These are phyloP conservation scores for Caenorhabditis angaria DNA, from an alignment of 2,888 invertebrate genomes.

Conservation along the genomic window DNA sequence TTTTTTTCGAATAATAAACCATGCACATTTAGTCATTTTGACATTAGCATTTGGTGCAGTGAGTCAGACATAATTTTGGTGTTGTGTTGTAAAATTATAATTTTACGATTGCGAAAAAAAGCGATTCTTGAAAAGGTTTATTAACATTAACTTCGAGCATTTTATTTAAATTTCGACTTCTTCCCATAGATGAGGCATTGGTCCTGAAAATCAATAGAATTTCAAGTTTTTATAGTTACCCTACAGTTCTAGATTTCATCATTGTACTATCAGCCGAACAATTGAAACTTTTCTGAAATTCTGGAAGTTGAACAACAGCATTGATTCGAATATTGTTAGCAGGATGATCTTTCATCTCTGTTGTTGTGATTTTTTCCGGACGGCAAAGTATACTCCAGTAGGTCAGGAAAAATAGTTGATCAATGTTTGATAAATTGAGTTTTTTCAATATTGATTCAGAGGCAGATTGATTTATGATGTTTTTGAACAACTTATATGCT, in stretches of 20 bases:
- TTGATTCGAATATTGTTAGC: neutral
- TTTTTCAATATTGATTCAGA: neutral
- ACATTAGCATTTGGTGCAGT: too few species aligned
- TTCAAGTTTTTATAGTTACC: neutral
- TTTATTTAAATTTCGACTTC: neutral
- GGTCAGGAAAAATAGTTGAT: neutral
- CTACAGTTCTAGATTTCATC: conserved; percentile 1
- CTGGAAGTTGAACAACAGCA: conserved; percentile 1
- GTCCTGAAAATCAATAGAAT: neutral
- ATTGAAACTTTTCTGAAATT: neutral
- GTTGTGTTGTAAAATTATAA: too few species aligned
- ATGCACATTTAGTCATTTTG: too few species aligned
- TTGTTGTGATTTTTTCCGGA: neutral
- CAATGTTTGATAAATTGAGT: neutral
- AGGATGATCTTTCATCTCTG: neutral
- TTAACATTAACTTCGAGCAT: too few species aligned
- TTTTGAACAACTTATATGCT: neutral
- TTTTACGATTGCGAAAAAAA: too few species aligned
- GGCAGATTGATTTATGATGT: neutral
- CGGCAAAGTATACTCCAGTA: neutral
- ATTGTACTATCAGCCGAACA: neutral
- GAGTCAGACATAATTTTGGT: too few species aligned
- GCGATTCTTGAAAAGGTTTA: too few species aligned
- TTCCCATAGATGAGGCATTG: neutral
- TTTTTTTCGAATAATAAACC: too few species aligned